Evolutionary conservation across 2,888 invertebrate species (phyloP), one percentile per base, ranked within the genome.

Genomic region (Plebejus argus): DNA sequence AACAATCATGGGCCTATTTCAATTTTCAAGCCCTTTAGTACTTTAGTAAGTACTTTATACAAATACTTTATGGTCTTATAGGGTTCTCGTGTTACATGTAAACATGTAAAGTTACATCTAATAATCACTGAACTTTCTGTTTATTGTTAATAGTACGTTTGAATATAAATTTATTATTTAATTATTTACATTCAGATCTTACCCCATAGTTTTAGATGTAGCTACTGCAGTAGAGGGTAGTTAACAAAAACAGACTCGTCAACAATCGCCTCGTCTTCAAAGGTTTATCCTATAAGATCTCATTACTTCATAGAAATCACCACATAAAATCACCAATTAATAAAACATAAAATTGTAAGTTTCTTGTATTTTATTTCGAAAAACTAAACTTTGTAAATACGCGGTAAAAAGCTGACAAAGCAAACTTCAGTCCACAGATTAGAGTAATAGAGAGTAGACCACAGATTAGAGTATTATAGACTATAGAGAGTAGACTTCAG

Each of bases 331-430:
- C n/a, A n/a, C n/a, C n/a, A n/a, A n/a, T n/a, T n/a, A n/a, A n/a
- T n/a, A n/a, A n/a, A n/a, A 15, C 4, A 12, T 20, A 58, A 58
- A 58, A 20, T 20, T 23, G 20, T 23, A 12, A 10, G 12, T 61
- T 28, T 33, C 2, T 28, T 28, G 18, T 23, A 23, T 66, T 33
- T 28, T 15, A 15, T 15, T 33, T 66, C 15, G 7, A 6, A 4
- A 66, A 61, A 20, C 15, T 18, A 45, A 74, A 23, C 45, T 74
- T 74, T 74, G 74, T 75, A 75, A 71, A 28, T 75, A 75, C 49
- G 75, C 75, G 75, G 53, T 75, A 75, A 53, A 28, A 18, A 53
- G 75, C 75, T 75, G 75, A 75, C 33, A 39, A 23, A 45, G 45
- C 66, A 72, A 45, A 72, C 20, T 45, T 72, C 33, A 12, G 10